A percentile compares a stretch with the other conserved stretches of the same genome.
phyloP scores from a whole-genome alignment of 2,113 vertebrate species.

The Probosciger aterrimus region DNA sequence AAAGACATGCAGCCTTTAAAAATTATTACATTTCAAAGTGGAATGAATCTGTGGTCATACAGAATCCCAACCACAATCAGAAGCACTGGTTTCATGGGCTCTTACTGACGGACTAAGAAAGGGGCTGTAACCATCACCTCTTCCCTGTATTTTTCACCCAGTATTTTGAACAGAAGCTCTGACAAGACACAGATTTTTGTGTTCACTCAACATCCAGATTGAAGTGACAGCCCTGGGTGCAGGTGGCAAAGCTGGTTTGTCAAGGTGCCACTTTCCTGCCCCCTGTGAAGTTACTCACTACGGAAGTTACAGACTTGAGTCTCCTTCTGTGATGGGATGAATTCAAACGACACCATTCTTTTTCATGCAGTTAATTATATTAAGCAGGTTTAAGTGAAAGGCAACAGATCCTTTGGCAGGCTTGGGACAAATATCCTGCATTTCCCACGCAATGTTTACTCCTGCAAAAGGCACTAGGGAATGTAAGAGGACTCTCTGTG shows the following conservation, averaged over 20 bases:
- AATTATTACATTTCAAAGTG: background rate
- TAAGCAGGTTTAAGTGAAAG: background rate
- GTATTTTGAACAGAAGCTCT: background rate
- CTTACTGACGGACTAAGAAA: background rate
- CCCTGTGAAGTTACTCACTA: background rate
- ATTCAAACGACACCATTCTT: accelerated
- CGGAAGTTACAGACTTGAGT: background rate
- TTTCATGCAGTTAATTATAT: background rate
- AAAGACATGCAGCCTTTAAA: background rate
- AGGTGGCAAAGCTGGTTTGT: background rate
- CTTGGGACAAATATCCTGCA: background rate
- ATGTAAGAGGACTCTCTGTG: background rate
- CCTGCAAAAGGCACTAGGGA: background rate
- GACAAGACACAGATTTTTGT: background rate
- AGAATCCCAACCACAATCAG: background rate
- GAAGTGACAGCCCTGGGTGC: background rate
- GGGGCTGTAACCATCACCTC: background rate
- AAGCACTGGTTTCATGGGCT: background rate
- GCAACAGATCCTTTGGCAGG: background rate
- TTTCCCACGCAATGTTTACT: background rate
- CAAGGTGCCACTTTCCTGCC: background rate
- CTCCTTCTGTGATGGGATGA: background rate
- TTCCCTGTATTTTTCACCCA: background rate
- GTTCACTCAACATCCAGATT: background rate
- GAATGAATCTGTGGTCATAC: background rate